A percentile compares a stretch with the other conserved stretches of the same genome.
Conservation (phyloP, 2,113 vertebrate genomes). For the Suncus etruscus region DNA sequence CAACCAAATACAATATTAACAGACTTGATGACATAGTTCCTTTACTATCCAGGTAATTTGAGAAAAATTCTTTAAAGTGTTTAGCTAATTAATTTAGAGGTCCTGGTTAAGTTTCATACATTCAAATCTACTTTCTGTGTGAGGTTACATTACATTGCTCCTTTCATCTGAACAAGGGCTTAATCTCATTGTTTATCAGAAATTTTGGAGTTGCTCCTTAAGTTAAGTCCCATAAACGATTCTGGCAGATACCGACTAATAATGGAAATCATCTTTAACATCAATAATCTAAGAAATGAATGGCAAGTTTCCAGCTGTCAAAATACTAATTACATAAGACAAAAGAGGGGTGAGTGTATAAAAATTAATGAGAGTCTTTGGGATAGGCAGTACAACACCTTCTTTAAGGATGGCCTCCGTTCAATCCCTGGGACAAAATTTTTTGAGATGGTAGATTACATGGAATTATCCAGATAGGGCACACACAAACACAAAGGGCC, state of each 20-base stretch:
- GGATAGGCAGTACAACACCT: not conserved
- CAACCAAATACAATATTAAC: slow-evolving; percentile 73
- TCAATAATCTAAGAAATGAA: slow-evolving; percentile 83
- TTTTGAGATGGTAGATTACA: not conserved
- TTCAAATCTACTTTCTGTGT: slow-evolving; percentile 56
- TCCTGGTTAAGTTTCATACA: slow-evolving; percentile 48
- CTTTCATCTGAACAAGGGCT: slow-evolving; percentile 55
- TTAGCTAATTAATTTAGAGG: slow-evolving; percentile 73
- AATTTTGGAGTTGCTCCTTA: slow-evolving; percentile 22
- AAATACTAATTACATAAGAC: slow-evolving; percentile 76
- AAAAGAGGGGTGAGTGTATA: slow-evolving; percentile 60
- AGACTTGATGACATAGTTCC: slow-evolving; percentile 63
- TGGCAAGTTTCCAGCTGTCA: slow-evolving; percentile 77
- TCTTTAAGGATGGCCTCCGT: not conserved
- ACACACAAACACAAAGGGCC: not conserved
- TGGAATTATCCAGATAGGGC: not conserved
- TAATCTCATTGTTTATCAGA: slow-evolving; percentile 67
- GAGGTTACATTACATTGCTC: slow-evolving; percentile 46
- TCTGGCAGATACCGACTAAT: slow-evolving; percentile 61
- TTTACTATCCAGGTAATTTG: slow-evolving; percentile 50
- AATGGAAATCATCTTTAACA: slow-evolving; percentile 75
- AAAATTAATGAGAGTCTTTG: slow-evolving; percentile 65
- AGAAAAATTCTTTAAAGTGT: slow-evolving; percentile 61
- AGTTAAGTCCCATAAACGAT: slow-evolving; percentile 65
- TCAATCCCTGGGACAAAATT: not conserved